Conservation (phyloP, 2,797 vertebrate species). For the Diplodus sargus region DNA sequence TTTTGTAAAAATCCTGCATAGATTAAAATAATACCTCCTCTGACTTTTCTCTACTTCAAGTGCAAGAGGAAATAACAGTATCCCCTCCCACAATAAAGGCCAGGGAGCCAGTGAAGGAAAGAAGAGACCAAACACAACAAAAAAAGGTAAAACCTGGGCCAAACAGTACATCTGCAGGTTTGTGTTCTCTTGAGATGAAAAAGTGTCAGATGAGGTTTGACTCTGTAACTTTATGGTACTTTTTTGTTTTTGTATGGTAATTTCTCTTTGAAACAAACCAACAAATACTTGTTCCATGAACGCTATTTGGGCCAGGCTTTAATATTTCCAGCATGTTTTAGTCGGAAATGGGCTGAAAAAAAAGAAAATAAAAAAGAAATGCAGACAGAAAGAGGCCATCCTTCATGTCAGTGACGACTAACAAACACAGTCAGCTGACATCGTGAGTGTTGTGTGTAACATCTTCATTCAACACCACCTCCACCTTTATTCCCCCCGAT, state of each 20-base stretch:
- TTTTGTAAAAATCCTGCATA: slow-evolving; percentile 84
- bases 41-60: slow-evolving; percentile 71
- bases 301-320: slow-evolving; percentile 60
- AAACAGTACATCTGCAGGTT: slow-evolving; percentile 33
- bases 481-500: slow-evolving; percentile 10
- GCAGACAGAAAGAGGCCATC: slow-evolving; percentile 9
- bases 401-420: slow-evolving; percentile 32
- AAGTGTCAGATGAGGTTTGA: not conserved
- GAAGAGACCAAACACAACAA: slow-evolving; percentile 11
- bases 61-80: slow-evolving; percentile 84
- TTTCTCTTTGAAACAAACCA: slow-evolving; percentile 27
- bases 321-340: slow-evolving; percentile 70
- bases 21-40: slow-evolving; percentile 80
- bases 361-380: not conserved
- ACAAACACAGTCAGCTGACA: slow-evolving; percentile 26
- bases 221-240: too few species aligned
- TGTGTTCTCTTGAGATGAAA: slow-evolving; percentile 8
- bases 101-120: slow-evolving; percentile 79
- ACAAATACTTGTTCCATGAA: slow-evolving; percentile 8
- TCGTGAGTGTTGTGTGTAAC: slow-evolving; percentile 7
- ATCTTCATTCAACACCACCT: slow-evolving; percentile 24
- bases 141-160: slow-evolving; percentile 48
- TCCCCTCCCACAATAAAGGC: slow-evolving; percentile 77
- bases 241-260: slow-evolving; percentile 4
- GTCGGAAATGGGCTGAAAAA: slow-evolving; percentile 23